These are phyloP conservation scores for Pemphredon lugubris DNA, from an alignment of 2,888 invertebrate species.

Conservation along the genomic window DNA sequence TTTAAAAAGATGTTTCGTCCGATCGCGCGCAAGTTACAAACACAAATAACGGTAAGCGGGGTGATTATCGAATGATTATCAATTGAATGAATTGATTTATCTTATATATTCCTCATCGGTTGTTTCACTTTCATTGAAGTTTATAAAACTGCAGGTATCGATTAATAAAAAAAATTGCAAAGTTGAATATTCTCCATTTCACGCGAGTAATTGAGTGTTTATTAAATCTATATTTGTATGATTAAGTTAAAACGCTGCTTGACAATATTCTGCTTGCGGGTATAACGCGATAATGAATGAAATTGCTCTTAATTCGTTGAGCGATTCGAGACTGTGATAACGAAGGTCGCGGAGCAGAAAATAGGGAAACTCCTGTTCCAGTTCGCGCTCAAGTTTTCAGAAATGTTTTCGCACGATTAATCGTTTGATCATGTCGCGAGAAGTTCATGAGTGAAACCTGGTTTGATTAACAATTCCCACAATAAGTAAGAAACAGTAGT, in stretches of 20 bases:
- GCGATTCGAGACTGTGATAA: background rate
- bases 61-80: no score
- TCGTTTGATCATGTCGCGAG: slow-evolving; percentile 39
- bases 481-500: slow-evolving; percentile 17
- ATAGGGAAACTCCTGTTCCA: slow-evolving; percentile 16
- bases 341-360: slow-evolving; percentile 1
- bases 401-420: slow-evolving; percentile 38
- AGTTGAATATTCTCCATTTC: background rate
- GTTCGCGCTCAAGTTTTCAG: background rate
- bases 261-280: no score
- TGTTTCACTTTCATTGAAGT: no score
- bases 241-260: no score
- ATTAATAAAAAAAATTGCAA: background rate
- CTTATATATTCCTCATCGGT: no score
- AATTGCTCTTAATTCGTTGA: no score
- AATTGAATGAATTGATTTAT: no score
- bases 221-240: no score
- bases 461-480: slow-evolving; percentile 49
- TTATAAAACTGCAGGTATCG: no score
- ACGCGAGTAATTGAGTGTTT: background rate
- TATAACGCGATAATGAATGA: no score
- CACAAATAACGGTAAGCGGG: no score
- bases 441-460: slow-evolving; percentile 46
- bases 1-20: slow-evolving; percentile 4
- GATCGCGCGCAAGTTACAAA: background rate